Base-by-base conservation (phyloP, 2,888 invertebrate genomes). In the Synanthedon vespiformis region DNA sequence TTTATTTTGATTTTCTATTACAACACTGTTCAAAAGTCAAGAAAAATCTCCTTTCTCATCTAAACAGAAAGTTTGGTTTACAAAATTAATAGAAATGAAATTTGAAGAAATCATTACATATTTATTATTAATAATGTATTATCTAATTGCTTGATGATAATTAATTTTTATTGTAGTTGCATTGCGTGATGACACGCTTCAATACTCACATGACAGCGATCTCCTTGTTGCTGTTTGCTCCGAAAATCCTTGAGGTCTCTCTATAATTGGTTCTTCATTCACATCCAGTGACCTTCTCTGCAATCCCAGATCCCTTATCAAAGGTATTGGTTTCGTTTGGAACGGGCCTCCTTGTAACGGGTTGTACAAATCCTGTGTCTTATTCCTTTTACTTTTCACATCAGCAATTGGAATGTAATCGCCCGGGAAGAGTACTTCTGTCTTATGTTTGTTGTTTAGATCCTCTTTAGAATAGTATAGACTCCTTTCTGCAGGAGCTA, bases 371-470 rank as follows among this genome's bases (percentile, higher is more conserved):
- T 64, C 63, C 50, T 68, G 61, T 50, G 64, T 63, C 40, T 57
- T 56, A 51, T 68, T 68, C 47, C 64, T 65, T 63, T 68, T 68
- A 64, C 80, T 80, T 77, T 82, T 86, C 79, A 77, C 80, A 74
- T 82, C 80, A 78, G 82, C 79, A 82, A 86, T 86, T 74, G 75
- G 70, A 54, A 78, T 68, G 70, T 80, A 86, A 84, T 84, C 84
- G 76, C 85, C 86, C 64, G 85, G 81, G 77, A 84, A 83, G 79
- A 83, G 85, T 59, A 73, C 62, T 51, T 80, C 77, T 55, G 80
- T 66, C 59, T 79, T 83, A 59, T 73, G 70, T 58, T 77, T 73
- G 50, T 73, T 72, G 50, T 73, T 72, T 40, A 61, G 62, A 40
- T 67, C 62, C 50, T 79, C 71, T 44, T 68, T 65, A 55, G 73